Percentiles rank a stretch among this genome's conserved stretches.
phyloP scores from a whole-genome alignment of 2,113 vertebrate genomes.

The Tragelaphus imberbis region DNA sequence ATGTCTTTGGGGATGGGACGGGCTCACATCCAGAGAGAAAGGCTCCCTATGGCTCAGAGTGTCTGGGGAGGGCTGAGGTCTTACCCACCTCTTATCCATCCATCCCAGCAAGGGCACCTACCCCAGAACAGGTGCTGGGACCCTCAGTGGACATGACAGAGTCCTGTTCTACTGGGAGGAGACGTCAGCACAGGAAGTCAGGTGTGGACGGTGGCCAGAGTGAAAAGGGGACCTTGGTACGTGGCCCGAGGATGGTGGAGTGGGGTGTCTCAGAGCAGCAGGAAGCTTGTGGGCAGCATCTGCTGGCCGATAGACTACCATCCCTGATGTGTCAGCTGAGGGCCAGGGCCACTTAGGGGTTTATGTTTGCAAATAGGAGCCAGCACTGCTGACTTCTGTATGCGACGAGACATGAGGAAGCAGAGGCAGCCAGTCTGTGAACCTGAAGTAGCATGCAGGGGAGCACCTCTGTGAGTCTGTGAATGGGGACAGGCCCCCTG shows the following conservation, averaged over 20 bases:
- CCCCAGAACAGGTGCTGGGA: background rate
- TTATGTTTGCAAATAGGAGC: background rate
- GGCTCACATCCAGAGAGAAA: background rate
- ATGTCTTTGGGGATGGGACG: background rate
- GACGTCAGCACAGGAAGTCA: background rate
- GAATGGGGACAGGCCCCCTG: background rate
- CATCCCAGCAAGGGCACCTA: background rate
- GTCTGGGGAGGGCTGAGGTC: background rate
- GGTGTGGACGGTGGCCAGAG: background rate
- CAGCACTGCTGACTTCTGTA: accelerated
- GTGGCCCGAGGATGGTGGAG: accelerated
- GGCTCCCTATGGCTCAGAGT: background rate
- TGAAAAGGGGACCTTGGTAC: background rate
- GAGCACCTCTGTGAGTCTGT: background rate
- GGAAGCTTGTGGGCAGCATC: background rate
- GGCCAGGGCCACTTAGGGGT: background rate
- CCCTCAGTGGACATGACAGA: accelerated
- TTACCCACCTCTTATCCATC: background rate
- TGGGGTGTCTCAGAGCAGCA: background rate
- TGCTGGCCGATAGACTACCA: background rate
- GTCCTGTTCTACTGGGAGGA: background rate
- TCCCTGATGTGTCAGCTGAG: background rate
- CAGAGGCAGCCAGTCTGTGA: background rate
- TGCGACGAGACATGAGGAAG: accelerated
- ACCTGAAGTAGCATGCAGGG: accelerated